phyloP scores from a whole-genome alignment of 2,797 vertebrate genomes.

The Enoplosus armatus region DNA sequence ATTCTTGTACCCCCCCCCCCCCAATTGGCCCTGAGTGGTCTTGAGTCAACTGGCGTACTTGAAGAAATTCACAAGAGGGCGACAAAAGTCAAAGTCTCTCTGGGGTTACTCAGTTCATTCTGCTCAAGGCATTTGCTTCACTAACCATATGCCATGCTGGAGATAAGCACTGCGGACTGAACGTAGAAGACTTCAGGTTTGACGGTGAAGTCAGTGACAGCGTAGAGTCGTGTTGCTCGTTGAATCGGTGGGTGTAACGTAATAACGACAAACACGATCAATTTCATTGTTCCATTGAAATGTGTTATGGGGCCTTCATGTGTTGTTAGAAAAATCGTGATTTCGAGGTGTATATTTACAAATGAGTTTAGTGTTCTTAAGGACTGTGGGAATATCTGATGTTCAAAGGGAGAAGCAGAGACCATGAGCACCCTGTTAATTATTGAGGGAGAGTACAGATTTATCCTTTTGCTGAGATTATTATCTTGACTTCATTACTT shows the following conservation, averaged over 20 bases:
- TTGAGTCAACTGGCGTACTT: slow-evolving; percentile 2
- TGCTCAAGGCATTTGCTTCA: slow-evolving; percentile 52
- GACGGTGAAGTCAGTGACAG: background rate
- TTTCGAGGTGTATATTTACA: accelerated
- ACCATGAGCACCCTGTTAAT: too few species aligned
- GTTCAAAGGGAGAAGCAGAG: background rate
- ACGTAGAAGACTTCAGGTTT: background rate
- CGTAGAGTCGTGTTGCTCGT: background rate
- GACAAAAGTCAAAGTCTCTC: slow-evolving; percentile 43
- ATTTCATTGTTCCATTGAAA: slow-evolving; percentile 24
- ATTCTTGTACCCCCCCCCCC: too few species aligned
- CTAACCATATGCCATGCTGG: slow-evolving; percentile 20
- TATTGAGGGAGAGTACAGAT: too few species aligned
- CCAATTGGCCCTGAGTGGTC: background rate
- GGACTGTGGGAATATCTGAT: background rate
- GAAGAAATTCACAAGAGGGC: slow-evolving; percentile 64
- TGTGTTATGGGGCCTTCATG: slow-evolving; percentile 31
- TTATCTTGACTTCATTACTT: background rate
- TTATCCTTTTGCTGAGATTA: background rate
- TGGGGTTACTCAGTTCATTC: slow-evolving; percentile 66
- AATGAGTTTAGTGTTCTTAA: background rate
- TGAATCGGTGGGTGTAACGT: background rate
- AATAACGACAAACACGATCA: slow-evolving; percentile 1
- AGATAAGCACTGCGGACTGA: slow-evolving; percentile 6
- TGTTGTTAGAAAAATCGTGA: background rate